A percentile compares a stretch with the other conserved stretches of the same genome.
Evolutionary conservation across 2,797 vertebrate species (phyloP).

Genomic region (Craterocephalus amniculus): DNA sequence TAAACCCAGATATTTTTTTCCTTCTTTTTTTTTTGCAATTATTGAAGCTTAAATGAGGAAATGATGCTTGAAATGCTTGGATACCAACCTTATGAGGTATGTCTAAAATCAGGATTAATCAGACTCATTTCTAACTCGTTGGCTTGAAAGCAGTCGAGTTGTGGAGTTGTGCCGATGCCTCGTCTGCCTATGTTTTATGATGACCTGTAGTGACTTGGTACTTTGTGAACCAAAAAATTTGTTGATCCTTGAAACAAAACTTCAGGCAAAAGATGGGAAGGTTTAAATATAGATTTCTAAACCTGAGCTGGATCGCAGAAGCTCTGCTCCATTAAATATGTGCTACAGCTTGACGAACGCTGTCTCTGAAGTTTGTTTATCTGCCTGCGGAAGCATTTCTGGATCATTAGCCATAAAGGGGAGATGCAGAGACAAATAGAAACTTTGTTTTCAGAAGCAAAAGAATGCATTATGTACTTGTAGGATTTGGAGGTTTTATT

Average conservation of each 20-base stretch:
- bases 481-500: constrained; percentile 27
- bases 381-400: constrained; percentile 45
- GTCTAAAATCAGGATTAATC: constrained; percentile 51
- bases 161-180: background rate
- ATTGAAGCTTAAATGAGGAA: constrained; percentile 24
- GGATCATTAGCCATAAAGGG: constrained; percentile 37
- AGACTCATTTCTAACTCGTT: background rate
- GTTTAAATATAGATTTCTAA: constrained; percentile 46
- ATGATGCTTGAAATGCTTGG: constrained; percentile 93
- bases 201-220: background rate
- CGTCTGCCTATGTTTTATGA: background rate
- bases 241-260: background rate
- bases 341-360: constrained; percentile 23
- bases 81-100: constrained; percentile 92
- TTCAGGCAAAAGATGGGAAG: background rate
- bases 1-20: background rate
- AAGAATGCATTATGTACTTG: constrained; percentile 29
- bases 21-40: constrained; percentile 17
- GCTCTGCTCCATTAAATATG: constrained; percentile 31
- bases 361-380: constrained; percentile 44
- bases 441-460: constrained; percentile 5
- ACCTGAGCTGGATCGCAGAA: constrained; percentile 22
- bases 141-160: background rate
- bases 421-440: constrained; percentile 24
- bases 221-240: background rate